Conservation (phyloP, 2,113 vertebrate genomes). For the Podarcis muralis region DNA sequence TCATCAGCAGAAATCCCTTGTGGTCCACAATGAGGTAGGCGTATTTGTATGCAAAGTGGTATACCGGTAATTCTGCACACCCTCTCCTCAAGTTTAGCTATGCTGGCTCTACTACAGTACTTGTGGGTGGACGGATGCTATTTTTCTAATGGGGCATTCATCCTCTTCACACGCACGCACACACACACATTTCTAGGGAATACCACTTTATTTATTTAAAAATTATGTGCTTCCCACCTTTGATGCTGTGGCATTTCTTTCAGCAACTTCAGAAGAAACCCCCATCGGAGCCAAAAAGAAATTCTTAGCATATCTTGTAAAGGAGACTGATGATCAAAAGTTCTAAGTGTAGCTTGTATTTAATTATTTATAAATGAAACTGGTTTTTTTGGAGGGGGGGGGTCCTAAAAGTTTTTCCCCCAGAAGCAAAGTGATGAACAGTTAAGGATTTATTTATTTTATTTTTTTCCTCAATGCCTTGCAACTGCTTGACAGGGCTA, state of each 20-base stretch:
- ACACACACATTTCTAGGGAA: background rate
- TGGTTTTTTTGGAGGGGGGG: no score
- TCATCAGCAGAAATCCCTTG: no score
- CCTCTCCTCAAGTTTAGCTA: no score
- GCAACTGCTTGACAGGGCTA: background rate
- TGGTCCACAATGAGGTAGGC: no score
- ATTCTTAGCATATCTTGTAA: background rate
- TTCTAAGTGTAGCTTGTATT: background rate
- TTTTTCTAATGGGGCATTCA: background rate
- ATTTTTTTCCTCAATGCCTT: background rate
- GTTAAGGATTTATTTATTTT: background rate
- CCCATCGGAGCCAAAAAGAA: background rate
- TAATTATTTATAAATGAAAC: constrained; percentile 11
- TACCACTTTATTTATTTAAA: background rate
- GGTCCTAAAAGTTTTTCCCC: background rate
- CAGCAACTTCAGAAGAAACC: background rate
- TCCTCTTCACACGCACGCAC: background rate
- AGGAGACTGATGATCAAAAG: background rate
- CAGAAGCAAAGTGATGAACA: background rate
- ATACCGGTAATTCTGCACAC: no score
- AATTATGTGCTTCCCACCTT: no score
- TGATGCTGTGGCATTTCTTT: background rate
- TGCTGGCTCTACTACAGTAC: no score
- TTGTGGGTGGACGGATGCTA: background rate
- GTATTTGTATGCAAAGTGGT: no score